These are phyloP conservation scores for Prolemur simus DNA, from an alignment of 2,113 vertebrate species.

Conservation along the genomic window DNA sequence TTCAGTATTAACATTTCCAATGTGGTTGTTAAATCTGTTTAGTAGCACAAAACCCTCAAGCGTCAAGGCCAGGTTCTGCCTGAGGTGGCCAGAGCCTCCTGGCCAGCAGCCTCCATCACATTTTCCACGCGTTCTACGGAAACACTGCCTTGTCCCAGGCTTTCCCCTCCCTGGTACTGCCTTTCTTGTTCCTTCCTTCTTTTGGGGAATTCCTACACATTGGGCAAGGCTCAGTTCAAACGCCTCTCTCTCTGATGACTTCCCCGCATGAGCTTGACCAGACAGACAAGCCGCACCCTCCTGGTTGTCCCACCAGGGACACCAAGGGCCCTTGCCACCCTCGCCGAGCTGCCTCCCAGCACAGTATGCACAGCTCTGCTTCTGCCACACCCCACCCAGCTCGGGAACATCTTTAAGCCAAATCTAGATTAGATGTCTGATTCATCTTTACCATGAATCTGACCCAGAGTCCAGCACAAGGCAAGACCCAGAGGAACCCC, in stretches of 20 bases:
- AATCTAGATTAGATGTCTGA: background rate
- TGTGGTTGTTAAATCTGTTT: background rate
- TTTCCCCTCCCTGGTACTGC: background rate
- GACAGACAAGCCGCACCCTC: background rate
- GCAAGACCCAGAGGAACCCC: background rate
- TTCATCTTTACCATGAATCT: background rate
- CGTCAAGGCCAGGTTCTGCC: background rate
- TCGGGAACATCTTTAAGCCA: background rate
- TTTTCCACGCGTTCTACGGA: background rate
- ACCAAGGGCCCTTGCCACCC: background rate
- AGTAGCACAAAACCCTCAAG: background rate
- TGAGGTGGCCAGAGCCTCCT: background rate
- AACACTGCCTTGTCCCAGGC: background rate
- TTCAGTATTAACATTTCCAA: slow-evolving; percentile 15
- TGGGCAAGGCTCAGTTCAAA: background rate
- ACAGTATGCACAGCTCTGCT: background rate
- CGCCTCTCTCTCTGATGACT: background rate
- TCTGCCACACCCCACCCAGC: background rate
- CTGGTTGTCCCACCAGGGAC: background rate
- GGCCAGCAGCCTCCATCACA: background rate
- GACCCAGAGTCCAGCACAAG: background rate
- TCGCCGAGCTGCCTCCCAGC: background rate
- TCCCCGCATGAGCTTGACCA: background rate
- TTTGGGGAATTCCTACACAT: background rate
- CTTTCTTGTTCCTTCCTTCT: background rate